These are phyloP conservation scores for Graptemys geographica DNA, from an alignment of 2,797 vertebrate genomes.

Conservation along the genomic window DNA sequence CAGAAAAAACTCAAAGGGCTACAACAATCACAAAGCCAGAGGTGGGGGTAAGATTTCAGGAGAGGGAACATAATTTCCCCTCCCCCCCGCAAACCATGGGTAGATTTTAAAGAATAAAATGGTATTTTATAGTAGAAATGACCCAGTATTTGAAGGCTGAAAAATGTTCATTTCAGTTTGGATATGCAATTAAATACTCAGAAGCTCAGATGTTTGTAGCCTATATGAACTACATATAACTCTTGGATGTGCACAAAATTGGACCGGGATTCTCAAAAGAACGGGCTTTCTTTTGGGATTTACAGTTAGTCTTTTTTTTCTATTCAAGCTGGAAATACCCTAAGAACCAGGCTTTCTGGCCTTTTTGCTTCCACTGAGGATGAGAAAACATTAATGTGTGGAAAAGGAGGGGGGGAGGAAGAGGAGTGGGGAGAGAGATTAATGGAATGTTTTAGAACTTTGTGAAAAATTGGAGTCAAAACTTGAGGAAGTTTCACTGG, in stretches of 20 bases:
- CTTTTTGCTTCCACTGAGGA: neutral
- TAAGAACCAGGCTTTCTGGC: neutral
- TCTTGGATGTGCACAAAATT: neutral
- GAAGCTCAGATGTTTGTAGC: neutral
- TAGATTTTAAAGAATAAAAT: neutral
- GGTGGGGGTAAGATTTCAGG: neutral
- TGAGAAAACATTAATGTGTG: neutral
- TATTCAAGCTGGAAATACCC: neutral
- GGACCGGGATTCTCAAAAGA: neutral
- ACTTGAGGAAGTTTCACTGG: neutral
- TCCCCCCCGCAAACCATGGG: neutral
- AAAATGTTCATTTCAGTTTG: neutral
- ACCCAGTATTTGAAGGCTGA: neutral
- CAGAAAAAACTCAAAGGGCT: neutral
- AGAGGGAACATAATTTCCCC: fast-evolving
- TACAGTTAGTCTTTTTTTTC: neutral
- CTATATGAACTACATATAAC: neutral
- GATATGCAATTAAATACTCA: neutral
- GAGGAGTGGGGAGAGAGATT: neutral
- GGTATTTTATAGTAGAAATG: neutral
- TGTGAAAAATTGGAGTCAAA: neutral
- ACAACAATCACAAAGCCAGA: neutral
- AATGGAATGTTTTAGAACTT: neutral
- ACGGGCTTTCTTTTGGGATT: neutral
- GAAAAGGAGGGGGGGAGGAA: no score